Base-by-base conservation (phyloP, 2,888 invertebrate species). In the Eristalis pertinax region DNA sequence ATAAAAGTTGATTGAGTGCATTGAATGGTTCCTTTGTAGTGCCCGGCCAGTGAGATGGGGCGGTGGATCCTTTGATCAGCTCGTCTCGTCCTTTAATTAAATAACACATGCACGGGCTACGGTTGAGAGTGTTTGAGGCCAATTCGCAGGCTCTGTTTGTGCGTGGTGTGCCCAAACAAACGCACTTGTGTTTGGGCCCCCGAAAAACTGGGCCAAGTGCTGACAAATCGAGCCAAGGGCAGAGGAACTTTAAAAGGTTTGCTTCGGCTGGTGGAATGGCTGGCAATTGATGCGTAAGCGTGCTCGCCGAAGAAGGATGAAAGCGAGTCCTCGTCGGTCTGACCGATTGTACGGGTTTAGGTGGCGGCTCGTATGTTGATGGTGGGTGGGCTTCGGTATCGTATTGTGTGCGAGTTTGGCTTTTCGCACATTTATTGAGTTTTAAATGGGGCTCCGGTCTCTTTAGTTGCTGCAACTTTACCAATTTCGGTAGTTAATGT, bases 1-100 rank as follows among this genome's bases (percentile, higher is more conserved):
- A 70, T 70, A 56, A 70, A 70, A 78, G 24, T 67, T 79, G 72
- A 72, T 67, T 79, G 65, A 79, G 65, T 41, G 50, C 62, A 38
- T 63, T 63, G 68, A 62, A 35, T 29, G 60, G 8, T 11, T 60
- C 68, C 63, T 62, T 63, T 77, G 43, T 70, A 29, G 22, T 29
- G 38, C 19, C 38, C 50, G 50, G 8, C 10, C 50, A 5, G 19
- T 5, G 1, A 38, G 10, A 13, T 2, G 10, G 38, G 50, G 10
- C 7, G 50, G n/a, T n/a, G n/a, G 19, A 2, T 50, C 50, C 50
- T 50, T 50, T 50, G 50, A 19, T 50, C 50, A 2, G 4, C 7
- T 50, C 43, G n/a, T 15, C 43, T 50, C 24, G 8, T 67, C 43
- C 41, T 22, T 67, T 38, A 62, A 80, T 80, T 67, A 73, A 80